Conservation (phyloP, 2,113 vertebrate genomes). For the Epinephelus fuscoguttatus region DNA sequence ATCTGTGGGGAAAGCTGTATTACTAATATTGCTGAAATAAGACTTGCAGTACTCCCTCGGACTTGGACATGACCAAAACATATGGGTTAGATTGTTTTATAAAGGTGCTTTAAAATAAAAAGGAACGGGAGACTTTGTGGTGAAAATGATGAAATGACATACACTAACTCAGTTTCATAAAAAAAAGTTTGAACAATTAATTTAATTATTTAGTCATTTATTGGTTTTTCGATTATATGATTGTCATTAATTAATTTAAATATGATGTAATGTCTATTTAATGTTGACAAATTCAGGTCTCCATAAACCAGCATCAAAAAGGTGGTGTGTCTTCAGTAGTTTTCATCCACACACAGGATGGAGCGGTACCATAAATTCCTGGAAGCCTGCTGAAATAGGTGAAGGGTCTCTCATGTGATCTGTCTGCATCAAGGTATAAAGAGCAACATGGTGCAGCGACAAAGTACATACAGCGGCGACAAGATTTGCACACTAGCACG, state of each 20-base stretch:
- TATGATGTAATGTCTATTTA: not conserved
- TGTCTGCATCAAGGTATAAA: slow-evolving; percentile 9
- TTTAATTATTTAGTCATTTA: not conserved
- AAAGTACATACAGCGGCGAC: slow-evolving; percentile 16
- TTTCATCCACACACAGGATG: not conserved
- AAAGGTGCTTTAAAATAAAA: no score
- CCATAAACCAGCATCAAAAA: not conserved
- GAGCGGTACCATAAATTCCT: slow-evolving; percentile 8
- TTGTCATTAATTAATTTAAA: not conserved
- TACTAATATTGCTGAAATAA: no score
- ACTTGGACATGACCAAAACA: no score
- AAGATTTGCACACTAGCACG: slow-evolving; percentile 25
- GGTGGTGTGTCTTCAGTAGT: no score
- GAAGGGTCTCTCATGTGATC: slow-evolving; percentile 15
- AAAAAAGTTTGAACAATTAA: no score
- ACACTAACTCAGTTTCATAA: no score
- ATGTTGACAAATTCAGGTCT: not conserved
- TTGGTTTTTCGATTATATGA: not conserved
- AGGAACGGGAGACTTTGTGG: no score
- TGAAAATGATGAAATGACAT: not conserved
- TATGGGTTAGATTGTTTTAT: no score
- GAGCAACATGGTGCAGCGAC: slow-evolving; percentile 16
- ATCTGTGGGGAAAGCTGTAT: no score
- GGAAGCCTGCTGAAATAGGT: not conserved
- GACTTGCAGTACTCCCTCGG: no score